These are phyloP conservation scores for Casuarius casuarius DNA, from an alignment of 2,113 vertebrate genomes.

Conservation along the genomic window DNA sequence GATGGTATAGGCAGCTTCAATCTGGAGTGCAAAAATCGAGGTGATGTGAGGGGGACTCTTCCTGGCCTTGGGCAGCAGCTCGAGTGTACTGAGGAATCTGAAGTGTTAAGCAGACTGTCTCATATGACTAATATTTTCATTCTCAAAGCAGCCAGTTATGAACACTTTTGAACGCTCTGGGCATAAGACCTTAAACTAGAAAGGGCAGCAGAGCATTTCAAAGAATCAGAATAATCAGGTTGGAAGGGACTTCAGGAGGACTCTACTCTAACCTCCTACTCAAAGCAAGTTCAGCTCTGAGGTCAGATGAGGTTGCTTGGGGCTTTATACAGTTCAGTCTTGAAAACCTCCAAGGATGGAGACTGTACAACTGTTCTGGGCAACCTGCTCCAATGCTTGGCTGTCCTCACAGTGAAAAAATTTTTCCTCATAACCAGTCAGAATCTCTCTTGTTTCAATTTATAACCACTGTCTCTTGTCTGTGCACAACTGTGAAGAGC, in stretches of 20 bases:
- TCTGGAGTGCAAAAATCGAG: not conserved
- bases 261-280: not conserved
- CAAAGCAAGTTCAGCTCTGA: not conserved
- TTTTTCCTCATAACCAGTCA: not conserved
- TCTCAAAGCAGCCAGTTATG: not conserved
- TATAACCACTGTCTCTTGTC: not conserved
- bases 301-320: not conserved
- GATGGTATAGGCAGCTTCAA: not conserved
- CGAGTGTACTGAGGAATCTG: not conserved
- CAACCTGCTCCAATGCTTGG: not conserved
- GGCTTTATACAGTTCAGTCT: not conserved
- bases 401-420: not conserved
- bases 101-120: not conserved
- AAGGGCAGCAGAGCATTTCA: not conserved
- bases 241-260: not conserved
- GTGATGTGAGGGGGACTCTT: not conserved
- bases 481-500: not conserved
- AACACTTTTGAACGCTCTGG: not conserved
- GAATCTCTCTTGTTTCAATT: not conserved
- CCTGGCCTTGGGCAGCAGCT: not conserved
- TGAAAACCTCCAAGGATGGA: not conserved
- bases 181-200: not conserved
- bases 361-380: not conserved
- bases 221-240: not conserved
- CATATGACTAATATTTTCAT: not conserved